phyloP scores from a whole-genome alignment of 2,113 vertebrate species.

The Etheostoma cragini region DNA sequence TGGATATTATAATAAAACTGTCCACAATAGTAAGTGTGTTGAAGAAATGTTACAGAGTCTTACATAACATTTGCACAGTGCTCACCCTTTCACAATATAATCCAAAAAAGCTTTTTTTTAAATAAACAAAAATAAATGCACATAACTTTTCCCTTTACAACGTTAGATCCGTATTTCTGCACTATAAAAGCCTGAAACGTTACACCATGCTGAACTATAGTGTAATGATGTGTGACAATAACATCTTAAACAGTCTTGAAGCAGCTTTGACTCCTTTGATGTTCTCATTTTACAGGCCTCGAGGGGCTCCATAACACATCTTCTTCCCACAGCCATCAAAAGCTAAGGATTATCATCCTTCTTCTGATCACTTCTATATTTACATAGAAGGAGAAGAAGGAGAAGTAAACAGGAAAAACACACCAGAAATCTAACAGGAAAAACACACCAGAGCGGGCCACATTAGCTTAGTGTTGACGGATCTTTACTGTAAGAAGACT shows the following conservation, averaged over 20 bases:
- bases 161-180: neutral
- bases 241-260: neutral
- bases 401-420: neutral
- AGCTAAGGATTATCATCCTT: neutral
- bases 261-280: slow-evolving; percentile 21
- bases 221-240: neutral
- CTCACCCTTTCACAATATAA: neutral
- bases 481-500: neutral
- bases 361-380: slow-evolving; percentile 12
- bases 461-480: neutral
- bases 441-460: too few species aligned
- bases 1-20: neutral
- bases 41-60: neutral
- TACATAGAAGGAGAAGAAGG: too few species aligned
- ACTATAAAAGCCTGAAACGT: neutral
- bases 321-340: slow-evolving; percentile 25
- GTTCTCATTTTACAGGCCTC: slow-evolving; percentile 27
- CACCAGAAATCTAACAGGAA: neutral
- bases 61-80: neutral
- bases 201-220: neutral
- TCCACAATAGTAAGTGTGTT: neutral
- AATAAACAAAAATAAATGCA: slow-evolving; percentile 6
- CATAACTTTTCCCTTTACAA: neutral
- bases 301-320: neutral
- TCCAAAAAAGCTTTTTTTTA: neutral